Percentiles rank a stretch among this genome's conserved stretches.
Evolutionary conservation across 1,140 invertebrate genomes (phyloP).

Genomic region (Drosophila bocki): DNA sequence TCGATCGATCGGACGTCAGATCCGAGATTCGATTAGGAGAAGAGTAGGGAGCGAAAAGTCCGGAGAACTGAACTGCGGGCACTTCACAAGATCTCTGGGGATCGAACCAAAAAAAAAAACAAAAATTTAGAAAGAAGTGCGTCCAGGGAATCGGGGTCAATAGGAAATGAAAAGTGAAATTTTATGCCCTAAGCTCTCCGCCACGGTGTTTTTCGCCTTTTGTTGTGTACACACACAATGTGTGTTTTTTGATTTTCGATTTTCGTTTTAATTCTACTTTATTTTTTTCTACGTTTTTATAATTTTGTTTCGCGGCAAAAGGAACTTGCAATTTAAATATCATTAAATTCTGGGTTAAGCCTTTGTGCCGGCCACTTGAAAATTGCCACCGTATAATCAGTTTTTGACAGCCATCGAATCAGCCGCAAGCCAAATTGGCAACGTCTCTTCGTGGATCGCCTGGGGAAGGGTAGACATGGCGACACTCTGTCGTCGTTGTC

Average conservation of each 20-base stretch:
- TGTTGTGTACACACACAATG: slow-evolving; percentile 32
- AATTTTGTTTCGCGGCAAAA: slow-evolving; percentile 48
- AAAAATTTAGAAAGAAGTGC: slow-evolving; percentile 78
- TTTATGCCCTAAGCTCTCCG: slow-evolving; percentile 54
- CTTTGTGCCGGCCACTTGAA: slow-evolving; percentile 77
- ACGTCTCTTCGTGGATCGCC: slow-evolving; percentile 20
- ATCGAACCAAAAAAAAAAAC: slow-evolving; percentile 1
- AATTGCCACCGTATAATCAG: slow-evolving; percentile 82
- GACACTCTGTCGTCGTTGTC: slow-evolving; percentile 33
- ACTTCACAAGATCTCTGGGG: slow-evolving; percentile 36
- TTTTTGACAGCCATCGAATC: slow-evolving; percentile 60
- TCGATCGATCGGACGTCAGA: slow-evolving; percentile 60
- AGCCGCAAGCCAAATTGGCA: slow-evolving; percentile 49
- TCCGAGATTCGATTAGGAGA: slow-evolving; percentile 69
- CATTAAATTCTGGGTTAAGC: slow-evolving; percentile 81
- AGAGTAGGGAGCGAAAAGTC: slow-evolving; percentile 47
- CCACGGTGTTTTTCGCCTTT: slow-evolving; percentile 26
- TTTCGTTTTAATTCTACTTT: slow-evolving; percentile 21
- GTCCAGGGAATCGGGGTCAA: slow-evolving; percentile 73
- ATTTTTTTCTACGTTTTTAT: slow-evolving; percentile 14
- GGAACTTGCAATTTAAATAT: slow-evolving; percentile 84
- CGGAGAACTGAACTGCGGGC: slow-evolving; percentile 43
- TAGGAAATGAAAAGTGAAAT: slow-evolving; percentile 84
- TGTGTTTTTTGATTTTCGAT: slow-evolving; percentile 39
- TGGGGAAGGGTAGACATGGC: slow-evolving; percentile 27